Base-by-base conservation (phyloP, 2,888 invertebrate genomes). In the Folsomia candida region DNA sequence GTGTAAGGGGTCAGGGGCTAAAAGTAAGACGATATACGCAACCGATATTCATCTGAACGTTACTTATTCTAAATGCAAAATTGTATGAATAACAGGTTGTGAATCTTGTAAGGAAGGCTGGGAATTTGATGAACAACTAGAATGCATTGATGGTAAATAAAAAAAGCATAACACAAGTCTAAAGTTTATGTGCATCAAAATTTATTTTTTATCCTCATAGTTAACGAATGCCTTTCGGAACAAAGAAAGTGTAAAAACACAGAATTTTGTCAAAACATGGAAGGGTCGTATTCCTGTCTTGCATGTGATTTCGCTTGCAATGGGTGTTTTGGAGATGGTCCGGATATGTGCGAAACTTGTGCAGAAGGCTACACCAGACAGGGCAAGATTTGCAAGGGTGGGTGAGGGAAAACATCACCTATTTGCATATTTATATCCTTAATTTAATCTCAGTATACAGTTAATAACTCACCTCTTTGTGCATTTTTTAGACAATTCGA, bases 241-340 rank as follows among this genome's bases (percentile, higher is more conserved):
- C 85, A 84, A 0, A 84, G 86, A 1, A 83, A 84, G 4, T 89
- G 89, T 81, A 82, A 84, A 26, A 82, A 81, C 27, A 88, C 90
- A 81, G 88, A 94, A 81, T 95, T 94, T 82, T 97, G 97, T 82
- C 87, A 93, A 2, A 97, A 97, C 82, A 91, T 89, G 14, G 91
- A 93, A 67, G 96, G 97, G 6, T 91, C 92, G 0, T 93, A 87
- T 81, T 84, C 86, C 9, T 96, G 96, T 81, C 29, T 74, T 85
- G 88, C 87, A 65, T 97, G 97, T 84, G 94, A 96, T 83, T 88
- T 87, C 80, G 87, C 94, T 0, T 97, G 96, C 82, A 84, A 87
- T 61, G 90, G 90, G 0, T 97, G 97, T 82, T 87, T 88, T 67
- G 94, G 94, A 0, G 93, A 93, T 83, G 96, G 96, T 0, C 93